These are phyloP conservation scores for Lates calcarifer DNA, from an alignment of 2,113 vertebrate species.

Conservation along the genomic window DNA sequence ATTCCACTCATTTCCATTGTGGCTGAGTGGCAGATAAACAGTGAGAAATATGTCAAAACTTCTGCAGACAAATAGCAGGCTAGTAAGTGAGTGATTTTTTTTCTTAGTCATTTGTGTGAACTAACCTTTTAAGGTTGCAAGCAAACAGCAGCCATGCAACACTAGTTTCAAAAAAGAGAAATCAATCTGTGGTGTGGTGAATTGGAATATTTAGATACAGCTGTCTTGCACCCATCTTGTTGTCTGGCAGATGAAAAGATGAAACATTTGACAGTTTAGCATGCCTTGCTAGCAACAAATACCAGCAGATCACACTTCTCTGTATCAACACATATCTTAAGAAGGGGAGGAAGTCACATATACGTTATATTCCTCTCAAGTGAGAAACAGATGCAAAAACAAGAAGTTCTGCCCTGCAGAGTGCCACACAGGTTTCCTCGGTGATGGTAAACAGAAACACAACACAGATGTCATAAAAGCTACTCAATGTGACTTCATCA, in stretches of 20 bases:
- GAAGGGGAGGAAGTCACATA: not conserved
- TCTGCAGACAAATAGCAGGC: not conserved
- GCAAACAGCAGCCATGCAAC: slow-evolving; percentile 7
- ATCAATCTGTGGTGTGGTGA: not conserved
- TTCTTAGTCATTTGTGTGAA: not conserved
- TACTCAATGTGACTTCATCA: not conserved
- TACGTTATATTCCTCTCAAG: not conserved
- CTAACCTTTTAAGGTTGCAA: not conserved
- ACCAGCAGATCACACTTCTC: not conserved
- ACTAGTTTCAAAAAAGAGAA: not conserved
- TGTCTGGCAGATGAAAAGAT: not conserved
- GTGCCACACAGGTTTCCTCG: not conserved
- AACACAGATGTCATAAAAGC: not conserved
- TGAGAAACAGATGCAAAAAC: slow-evolving; percentile 13
- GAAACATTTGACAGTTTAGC: not conserved
- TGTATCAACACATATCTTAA: not conserved
- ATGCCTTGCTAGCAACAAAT: not conserved
- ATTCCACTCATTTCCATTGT: not conserved
- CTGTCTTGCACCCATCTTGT: not conserved
- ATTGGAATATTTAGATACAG: not conserved
- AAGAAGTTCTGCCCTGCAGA: not conserved
- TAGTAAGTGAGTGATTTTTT: too few relatives aligned
- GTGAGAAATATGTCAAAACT: too few relatives aligned
- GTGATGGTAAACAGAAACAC: slow-evolving; percentile 1
- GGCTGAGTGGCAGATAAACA: too few relatives aligned